phyloP scores from a whole-genome alignment of 2,113 vertebrate species.

The Halcyon senegalensis region DNA sequence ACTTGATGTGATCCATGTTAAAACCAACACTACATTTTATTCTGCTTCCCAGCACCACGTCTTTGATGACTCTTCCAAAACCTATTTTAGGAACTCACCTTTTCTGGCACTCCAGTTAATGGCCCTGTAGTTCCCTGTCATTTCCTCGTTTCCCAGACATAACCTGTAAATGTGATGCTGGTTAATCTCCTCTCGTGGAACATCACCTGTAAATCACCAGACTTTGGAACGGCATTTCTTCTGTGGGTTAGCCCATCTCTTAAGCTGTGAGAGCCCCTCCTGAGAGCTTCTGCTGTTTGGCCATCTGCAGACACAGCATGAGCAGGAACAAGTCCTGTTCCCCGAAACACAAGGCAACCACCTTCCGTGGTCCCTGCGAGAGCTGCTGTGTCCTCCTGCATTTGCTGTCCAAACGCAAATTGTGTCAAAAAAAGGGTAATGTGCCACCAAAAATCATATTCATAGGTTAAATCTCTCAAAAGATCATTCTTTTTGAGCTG shows the following conservation, averaged over 20 bases:
- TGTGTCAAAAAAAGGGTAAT: neutral
- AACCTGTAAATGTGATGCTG: neutral
- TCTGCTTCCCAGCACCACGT: neutral
- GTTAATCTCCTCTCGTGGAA: neutral
- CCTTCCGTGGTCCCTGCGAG: neutral
- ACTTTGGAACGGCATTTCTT: neutral
- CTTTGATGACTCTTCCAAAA: neutral
- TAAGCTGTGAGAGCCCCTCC: neutral
- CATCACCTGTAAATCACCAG: neutral
- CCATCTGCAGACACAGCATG: neutral
- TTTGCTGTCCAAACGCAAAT: neutral
- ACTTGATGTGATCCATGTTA: neutral
- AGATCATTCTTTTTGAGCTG: neutral
- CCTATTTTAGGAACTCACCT: neutral
- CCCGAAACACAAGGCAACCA: neutral
- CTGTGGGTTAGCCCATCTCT: neutral
- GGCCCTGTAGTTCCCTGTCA: neutral
- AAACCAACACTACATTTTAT: neutral
- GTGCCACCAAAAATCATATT: neutral
- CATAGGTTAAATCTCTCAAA: neutral
- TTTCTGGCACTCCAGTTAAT: neutral
- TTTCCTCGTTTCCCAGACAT: neutral
- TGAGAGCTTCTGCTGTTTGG: neutral
- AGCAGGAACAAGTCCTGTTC: neutral
- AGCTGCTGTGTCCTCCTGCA: neutral